Evolutionary conservation across 2,888 invertebrate genomes (phyloP).

Genomic region (Acanthopleura granulata): DNA sequence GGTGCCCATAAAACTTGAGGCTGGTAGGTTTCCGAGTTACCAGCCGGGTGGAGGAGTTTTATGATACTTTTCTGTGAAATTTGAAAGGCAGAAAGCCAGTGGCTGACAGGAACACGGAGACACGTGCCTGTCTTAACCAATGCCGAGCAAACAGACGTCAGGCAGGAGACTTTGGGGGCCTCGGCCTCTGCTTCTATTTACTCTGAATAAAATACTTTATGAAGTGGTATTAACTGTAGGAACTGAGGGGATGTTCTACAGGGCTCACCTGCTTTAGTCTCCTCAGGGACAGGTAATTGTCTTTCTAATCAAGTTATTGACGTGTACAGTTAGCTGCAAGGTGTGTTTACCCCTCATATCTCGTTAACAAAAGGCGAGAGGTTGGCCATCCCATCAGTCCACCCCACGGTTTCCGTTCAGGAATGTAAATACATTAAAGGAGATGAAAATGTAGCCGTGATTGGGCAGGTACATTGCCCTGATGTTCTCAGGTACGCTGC

Average conservation of each 20-base stretch:
- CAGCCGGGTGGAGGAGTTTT: not conserved
- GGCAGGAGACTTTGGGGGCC: not conserved
- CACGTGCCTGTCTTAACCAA: not conserved
- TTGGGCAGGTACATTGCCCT: too few relatives aligned
- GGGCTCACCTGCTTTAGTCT: not conserved
- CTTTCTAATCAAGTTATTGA: conserved; percentile 1
- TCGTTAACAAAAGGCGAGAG: too few relatives aligned
- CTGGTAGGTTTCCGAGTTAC: not conserved
- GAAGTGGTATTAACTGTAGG: not conserved
- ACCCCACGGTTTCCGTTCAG: too few relatives aligned
- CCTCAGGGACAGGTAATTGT: conserved; percentile 7
- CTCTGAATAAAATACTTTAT: not conserved
- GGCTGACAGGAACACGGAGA: not conserved
- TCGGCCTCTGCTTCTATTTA: not conserved
- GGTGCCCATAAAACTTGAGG: not conserved
- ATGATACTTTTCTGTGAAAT: not conserved
- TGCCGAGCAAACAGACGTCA: not conserved
- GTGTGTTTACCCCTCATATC: not conserved
- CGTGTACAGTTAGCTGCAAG: not conserved
- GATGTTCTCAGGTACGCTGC: too few relatives aligned
- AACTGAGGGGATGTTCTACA: not conserved
- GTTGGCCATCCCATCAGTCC: too few relatives aligned
- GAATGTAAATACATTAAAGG: too few relatives aligned
- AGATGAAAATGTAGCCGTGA: too few relatives aligned
- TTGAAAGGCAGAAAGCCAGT: not conserved